These are phyloP conservation scores for Oreochromis niloticus DNA, from an alignment of 2,113 vertebrate species.

Conservation along the genomic window DNA sequence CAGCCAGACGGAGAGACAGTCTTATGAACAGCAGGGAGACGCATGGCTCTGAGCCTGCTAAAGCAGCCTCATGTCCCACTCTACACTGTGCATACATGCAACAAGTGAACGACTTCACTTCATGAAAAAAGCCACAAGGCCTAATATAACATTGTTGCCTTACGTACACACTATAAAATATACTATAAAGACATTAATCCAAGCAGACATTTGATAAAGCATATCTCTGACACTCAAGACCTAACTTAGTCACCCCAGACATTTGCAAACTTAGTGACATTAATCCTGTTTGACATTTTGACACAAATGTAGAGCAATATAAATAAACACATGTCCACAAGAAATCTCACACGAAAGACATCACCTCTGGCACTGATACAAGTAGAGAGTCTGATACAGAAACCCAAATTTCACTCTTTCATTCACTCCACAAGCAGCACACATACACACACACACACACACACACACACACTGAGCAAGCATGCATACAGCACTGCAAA, in stretches of 20 bases:
- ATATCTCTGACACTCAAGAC: slow-evolving; percentile 27
- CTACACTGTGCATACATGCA: neutral
- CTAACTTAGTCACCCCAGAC: neutral
- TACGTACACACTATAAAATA: neutral
- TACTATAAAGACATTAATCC: slow-evolving; percentile 22
- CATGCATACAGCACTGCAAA: neutral
- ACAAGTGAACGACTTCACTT: neutral
- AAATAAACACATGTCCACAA: slow-evolving; percentile 47
- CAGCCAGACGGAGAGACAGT: slow-evolving; percentile 26
- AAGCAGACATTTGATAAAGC: slow-evolving; percentile 7
- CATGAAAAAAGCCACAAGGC: neutral
- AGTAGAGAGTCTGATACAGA: slow-evolving; percentile 29
- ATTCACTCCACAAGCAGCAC: neutral
- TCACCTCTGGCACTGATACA: slow-evolving; percentile 6
- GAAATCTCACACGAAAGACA: slow-evolving; percentile 5
- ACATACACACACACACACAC: neutral
- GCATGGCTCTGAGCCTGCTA: slow-evolving; percentile 13
- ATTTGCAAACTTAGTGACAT: slow-evolving; percentile 11
- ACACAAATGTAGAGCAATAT: slow-evolving; percentile 24
- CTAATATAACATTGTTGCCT: neutral
- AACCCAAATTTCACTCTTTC: slow-evolving; percentile 1
- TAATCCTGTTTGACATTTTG: slow-evolving; percentile 45
- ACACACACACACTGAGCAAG: neutral
- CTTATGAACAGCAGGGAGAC: slow-evolving; percentile 43
- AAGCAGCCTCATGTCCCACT: slow-evolving; percentile 13